Evolutionary conservation across 1,140 invertebrate genomes (phyloP).

Genomic region (Gerris buenoi): DNA sequence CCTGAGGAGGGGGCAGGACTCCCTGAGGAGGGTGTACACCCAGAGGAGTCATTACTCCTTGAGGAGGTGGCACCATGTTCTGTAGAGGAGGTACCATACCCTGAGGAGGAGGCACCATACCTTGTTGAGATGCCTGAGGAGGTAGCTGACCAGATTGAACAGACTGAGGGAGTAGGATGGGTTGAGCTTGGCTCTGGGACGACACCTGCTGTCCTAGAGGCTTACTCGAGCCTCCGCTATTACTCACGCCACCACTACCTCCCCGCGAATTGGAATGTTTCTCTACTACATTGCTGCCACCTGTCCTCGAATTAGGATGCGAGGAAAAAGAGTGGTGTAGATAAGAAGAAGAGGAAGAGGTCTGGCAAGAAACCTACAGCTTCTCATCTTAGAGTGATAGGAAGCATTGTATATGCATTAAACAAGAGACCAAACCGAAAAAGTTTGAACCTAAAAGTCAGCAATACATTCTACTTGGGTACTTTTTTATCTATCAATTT

Average conservation of each 20-base stretch:
- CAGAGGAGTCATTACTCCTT: neutral
- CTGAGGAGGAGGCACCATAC: neutral
- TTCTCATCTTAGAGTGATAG: too few species aligned
- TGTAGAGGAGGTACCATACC: too few species aligned
- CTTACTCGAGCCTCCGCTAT: neutral
- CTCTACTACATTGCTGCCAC: conserved; percentile 32
- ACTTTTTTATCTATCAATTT: too few species aligned
- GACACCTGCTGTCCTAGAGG: neutral
- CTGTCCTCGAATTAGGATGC: neutral
- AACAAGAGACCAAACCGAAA: too few species aligned
- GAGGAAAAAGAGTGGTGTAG: neutral
- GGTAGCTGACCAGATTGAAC: neutral
- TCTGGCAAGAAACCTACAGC: too few species aligned
- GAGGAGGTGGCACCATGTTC: neutral
- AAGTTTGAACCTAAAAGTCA: too few species aligned
- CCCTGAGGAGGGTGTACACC: neutral
- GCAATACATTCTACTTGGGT: too few species aligned
- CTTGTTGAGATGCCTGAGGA: too few species aligned
- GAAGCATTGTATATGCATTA: too few species aligned
- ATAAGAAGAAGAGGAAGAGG: neutral
- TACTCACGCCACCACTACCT: too few species aligned
- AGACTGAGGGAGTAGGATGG: too few species aligned
- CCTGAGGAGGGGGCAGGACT: neutral
- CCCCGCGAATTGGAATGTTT: conserved; percentile 59
- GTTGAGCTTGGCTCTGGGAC: too few species aligned